Evolutionary conservation across 2,797 vertebrate species (phyloP), one percentile per base, ranked within the genome.

Genomic region (Garrulus glandarius): DNA sequence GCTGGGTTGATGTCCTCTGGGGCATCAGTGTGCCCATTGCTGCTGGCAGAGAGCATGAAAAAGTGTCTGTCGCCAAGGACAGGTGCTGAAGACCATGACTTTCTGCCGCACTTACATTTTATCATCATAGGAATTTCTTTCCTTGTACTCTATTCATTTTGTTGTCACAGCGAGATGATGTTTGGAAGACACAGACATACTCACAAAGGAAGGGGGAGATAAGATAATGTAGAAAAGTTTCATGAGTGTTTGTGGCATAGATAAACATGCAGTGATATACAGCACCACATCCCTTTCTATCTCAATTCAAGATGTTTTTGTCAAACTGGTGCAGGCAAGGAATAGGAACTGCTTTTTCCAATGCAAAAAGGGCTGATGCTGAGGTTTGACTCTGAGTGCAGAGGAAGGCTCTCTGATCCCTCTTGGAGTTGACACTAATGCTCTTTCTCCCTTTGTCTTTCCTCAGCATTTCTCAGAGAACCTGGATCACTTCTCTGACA

Each of bases 401-500:
- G 37, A 57, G 56, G 44, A 89, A 64, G 41, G 57, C 57, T 83
- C 59, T 87, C 72, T 60, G 43, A 71, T 87, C 36, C 43, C 15
- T 92, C 46, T 52, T 56, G 64, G 53, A 92, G 56, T 37, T 84
- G 59, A 84, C 53, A n/a, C 34, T 93, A 94, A 95, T 4, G 3
- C 17, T 87, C 67, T 79, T 50, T 95, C 77, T 92, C 76, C 26
- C 27, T 94, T 89, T 49, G 26, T 84, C 36, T 92, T 87, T 86
- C 82, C 63, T 94, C 78, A 98, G 98, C 97, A 97, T 93, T 98
- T 98, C 87, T 97, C 96, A 63, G 98, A 98, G 88, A 98, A 97
- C 83, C 96, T 98, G 95, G 98, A 99, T 98, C 99, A 99, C 97
- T 99, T 99, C 92, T 98, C 99, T 1, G 99, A 99, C 96, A 99